These are phyloP conservation scores for Gavia stellata DNA, from an alignment of 2,113 vertebrate genomes.

Conservation along the genomic window DNA sequence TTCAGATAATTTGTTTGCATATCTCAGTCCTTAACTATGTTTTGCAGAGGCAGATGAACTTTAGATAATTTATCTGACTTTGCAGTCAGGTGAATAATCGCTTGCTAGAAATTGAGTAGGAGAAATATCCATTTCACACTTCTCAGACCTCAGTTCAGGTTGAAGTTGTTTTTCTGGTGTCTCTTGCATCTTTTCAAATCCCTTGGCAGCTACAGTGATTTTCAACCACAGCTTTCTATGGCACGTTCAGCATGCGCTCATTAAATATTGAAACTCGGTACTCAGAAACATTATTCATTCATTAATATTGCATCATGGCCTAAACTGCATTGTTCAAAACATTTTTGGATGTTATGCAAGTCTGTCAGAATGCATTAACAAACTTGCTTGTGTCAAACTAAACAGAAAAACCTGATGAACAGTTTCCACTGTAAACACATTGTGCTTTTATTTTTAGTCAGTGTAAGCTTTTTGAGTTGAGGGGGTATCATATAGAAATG, in stretches of 20 bases:
- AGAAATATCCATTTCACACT: conserved; percentile 7
- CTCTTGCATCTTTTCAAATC: not conserved
- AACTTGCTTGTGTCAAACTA: conserved; percentile 48
- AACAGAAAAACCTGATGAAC: conserved; percentile 29
- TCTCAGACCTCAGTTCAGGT: conserved; percentile 8
- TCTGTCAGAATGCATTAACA: conserved; percentile 66
- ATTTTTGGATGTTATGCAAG: conserved; percentile 60
- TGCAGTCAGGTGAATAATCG: not conserved
- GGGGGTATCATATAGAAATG: not conserved
- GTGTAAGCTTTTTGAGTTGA: not conserved
- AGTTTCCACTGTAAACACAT: not conserved
- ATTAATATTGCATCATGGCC: conserved; percentile 84
- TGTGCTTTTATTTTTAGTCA: not conserved
- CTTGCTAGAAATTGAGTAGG: not conserved
- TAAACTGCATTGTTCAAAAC: conserved; percentile 79
- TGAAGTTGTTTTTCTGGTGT: conserved; percentile 16
- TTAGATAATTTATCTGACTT: not conserved
- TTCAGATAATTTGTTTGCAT: not conserved
- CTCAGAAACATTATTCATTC: conserved; percentile 77
- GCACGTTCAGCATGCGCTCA: conserved; percentile 45
- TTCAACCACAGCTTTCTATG: conserved; percentile 18
- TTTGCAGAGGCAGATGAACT: not conserved
- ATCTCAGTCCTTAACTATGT: accelerated
- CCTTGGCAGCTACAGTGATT: conserved; percentile 21
- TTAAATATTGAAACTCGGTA: conserved; percentile 84